phyloP scores from a whole-genome alignment of 2,888 invertebrate genomes.

The Caenorhabditis sp. region DNA sequence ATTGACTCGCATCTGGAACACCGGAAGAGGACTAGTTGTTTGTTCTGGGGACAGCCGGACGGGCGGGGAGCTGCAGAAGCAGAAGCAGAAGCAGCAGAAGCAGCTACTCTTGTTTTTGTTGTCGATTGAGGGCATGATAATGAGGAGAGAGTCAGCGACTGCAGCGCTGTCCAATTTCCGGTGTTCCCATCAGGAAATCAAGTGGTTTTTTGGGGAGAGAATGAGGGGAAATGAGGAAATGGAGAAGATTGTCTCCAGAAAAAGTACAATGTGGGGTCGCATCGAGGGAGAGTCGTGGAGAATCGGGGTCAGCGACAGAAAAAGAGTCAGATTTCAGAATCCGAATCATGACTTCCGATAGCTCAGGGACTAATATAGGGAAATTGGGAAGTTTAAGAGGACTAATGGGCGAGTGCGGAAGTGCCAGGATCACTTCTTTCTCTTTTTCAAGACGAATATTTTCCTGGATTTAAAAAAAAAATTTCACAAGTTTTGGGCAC shows the following conservation, averaged over 20 bases:
- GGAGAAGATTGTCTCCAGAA: background rate
- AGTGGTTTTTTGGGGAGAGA: conserved; percentile 24
- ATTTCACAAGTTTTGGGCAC: no score
- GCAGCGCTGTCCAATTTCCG: conserved; percentile 42
- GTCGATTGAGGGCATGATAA: conserved; percentile 55
- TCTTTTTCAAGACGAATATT: no score
- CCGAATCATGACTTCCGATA: conserved; percentile 29
- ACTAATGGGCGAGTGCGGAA: no score
- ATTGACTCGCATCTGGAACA: conserved; percentile 21
- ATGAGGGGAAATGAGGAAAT: conserved; percentile 1
- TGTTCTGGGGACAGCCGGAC: conserved; percentile 9
- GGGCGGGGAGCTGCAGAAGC: no score
- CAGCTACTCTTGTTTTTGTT: conserved; percentile 44
- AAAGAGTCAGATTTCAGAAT: conserved; percentile 24
- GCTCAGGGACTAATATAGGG: background rate
- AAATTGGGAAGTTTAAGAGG: no score
- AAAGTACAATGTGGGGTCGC: conserved; percentile 16
- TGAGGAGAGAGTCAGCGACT: conserved; percentile 30
- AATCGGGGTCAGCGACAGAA: background rate
- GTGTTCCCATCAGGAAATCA: conserved; percentile 52
- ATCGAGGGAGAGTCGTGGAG: background rate
- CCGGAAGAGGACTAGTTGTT: conserved; percentile 16
- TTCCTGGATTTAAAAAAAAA: no score
- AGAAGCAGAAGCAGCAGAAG: background rate
- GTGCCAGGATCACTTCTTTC: no score